These are phyloP conservation scores for Octomys mimax DNA, from an alignment of 2,797 vertebrate genomes.

Conservation along the genomic window DNA sequence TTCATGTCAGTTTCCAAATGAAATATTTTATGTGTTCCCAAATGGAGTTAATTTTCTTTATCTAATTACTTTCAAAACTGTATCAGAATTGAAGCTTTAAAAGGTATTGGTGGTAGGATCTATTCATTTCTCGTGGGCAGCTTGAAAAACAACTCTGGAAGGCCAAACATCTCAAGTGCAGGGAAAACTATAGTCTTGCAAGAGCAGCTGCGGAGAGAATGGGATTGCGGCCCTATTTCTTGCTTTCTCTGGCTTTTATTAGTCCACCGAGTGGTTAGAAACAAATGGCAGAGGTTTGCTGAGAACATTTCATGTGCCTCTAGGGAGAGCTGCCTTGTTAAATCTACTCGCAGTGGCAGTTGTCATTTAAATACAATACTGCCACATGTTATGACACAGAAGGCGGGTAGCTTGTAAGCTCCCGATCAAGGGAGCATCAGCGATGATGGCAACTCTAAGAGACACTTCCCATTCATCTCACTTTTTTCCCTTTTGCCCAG, in stretches of 20 bases:
- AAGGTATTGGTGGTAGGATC: constrained; percentile 62
- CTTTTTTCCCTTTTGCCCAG: constrained; percentile 80
- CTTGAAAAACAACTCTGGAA: constrained; percentile 68
- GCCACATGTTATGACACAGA: constrained; percentile 53
- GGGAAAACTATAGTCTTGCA: not conserved
- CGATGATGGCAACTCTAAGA: constrained; percentile 72
- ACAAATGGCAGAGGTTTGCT: constrained; percentile 34
- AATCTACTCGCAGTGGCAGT: constrained; percentile 39
- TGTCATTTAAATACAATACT: constrained; percentile 72
- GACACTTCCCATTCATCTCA: constrained; percentile 83
- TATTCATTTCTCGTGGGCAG: constrained; percentile 44
- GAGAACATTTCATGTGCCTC: constrained; percentile 56
- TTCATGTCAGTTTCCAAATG: constrained; percentile 76
- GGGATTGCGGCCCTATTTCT: constrained; percentile 28
- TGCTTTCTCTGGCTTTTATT: constrained; percentile 63
- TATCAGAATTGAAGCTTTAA: constrained; percentile 68
- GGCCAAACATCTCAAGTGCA: constrained; percentile 57
- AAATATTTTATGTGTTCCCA: constrained; percentile 77
- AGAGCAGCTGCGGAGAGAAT: constrained; percentile 53
- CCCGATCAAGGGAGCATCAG: constrained; percentile 57
- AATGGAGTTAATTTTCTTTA: constrained; percentile 80
- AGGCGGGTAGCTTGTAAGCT: constrained; percentile 35
- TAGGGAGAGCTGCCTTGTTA: constrained; percentile 71
- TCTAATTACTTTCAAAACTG: constrained; percentile 80
- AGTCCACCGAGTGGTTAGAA: constrained; percentile 64